Percentiles rank a stretch among this genome's conserved stretches.
These are phyloP conservation scores for Encarsia formosa DNA, from an alignment of 2,888 invertebrate genomes.

Conservation along the genomic window DNA sequence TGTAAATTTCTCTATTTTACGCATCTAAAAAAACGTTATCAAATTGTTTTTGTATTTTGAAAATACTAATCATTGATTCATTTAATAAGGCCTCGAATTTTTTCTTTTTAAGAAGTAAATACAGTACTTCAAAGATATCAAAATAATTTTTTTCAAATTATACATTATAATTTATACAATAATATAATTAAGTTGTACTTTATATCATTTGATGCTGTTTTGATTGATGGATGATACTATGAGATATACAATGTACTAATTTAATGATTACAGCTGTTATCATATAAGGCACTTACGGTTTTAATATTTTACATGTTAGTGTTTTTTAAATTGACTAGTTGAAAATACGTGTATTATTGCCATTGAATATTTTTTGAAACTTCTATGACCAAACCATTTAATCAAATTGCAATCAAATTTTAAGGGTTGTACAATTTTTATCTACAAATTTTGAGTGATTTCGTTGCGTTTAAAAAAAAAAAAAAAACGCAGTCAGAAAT, in stretches of 20 bases:
- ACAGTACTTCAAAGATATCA: too few relatives aligned
- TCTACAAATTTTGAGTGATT: neutral
- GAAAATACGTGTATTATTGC: constrained; percentile 40
- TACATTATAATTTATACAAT: too few relatives aligned
- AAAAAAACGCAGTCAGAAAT: neutral
- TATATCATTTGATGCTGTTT: neutral
- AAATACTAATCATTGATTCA: too few relatives aligned
- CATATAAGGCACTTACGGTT: constrained; percentile 12
- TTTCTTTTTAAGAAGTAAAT: too few relatives aligned
- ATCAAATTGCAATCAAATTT: neutral
- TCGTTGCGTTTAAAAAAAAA: neutral
- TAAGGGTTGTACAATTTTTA: neutral
- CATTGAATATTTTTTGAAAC: constrained; percentile 4
- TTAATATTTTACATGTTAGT: constrained; percentile 22
- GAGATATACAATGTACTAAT: too few relatives aligned
- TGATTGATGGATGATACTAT: constrained; percentile 1
- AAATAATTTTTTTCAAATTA: too few relatives aligned
- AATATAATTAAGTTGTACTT: too few relatives aligned
- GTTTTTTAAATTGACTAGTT: constrained; percentile 45
- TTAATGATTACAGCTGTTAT: neutral
- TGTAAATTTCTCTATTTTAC: too few relatives aligned
- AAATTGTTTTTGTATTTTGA: too few relatives aligned
- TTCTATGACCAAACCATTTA: constrained; percentile 4
- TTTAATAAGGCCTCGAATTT: too few relatives aligned
- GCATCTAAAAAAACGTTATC: too few relatives aligned